These are phyloP conservation scores for Athalia cordata DNA, from an alignment of 2,888 invertebrate genomes.

Conservation along the genomic window DNA sequence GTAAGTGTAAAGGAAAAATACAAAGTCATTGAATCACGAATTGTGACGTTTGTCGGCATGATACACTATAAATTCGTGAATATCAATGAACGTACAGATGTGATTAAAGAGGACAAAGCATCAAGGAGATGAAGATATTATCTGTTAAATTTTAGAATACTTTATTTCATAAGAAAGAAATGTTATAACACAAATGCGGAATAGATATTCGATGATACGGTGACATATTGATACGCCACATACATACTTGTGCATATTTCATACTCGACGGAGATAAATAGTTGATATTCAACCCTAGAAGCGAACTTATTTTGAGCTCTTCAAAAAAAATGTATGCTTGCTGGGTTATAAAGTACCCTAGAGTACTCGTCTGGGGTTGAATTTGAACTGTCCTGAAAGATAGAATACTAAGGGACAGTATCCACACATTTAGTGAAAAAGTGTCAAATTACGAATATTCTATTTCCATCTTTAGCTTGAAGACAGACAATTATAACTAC, in stretches of 20 bases:
- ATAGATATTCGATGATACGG: constrained; percentile 23
- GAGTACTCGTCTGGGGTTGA: too few relatives aligned
- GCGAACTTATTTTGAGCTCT: too few relatives aligned
- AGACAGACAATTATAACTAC: neutral
- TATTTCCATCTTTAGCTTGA: neutral
- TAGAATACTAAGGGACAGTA: constrained; percentile 11
- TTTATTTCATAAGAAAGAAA: constrained; percentile 40
- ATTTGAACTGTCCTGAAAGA: neutral
- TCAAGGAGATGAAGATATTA: neutral
- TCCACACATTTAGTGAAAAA: constrained; percentile 18
- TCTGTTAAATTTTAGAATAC: constrained; percentile 19
- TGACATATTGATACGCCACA: neutral
- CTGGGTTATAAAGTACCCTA: too few relatives aligned
- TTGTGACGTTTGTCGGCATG: too few relatives aligned
- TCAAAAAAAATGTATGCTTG: too few relatives aligned
- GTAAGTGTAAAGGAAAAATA: too few relatives aligned
- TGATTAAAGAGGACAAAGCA: neutral
- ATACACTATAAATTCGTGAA: neutral
- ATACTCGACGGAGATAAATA: constrained; percentile 16
- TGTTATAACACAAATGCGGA: constrained; percentile 19
- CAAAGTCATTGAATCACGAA: too few relatives aligned
- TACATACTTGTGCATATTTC: constrained; percentile 23
- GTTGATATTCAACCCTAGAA: neutral
- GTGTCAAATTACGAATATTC: constrained; percentile 5
- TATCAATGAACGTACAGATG: constrained; percentile 10